Conservation (phyloP, 2,888 invertebrate genomes). For the Poecilus cupreus region DNA sequence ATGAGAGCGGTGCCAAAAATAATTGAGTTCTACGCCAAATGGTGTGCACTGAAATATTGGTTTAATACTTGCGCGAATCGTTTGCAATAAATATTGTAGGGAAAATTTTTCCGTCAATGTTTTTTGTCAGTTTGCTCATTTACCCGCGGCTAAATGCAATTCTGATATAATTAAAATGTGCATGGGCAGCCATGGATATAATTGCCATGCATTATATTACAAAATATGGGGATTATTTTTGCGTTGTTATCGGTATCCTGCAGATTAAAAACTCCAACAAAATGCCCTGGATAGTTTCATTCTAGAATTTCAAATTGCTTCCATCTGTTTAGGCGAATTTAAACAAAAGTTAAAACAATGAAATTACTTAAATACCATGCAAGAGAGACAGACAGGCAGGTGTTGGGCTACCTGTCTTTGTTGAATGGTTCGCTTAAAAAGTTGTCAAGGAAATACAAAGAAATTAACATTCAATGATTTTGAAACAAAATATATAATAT, state of each 20-base stretch:
- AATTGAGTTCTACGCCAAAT: conserved; percentile 52
- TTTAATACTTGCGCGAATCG: conserved; percentile 38
- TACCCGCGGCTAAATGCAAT: conserved; percentile 22
- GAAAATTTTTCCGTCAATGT: conserved; percentile 37
- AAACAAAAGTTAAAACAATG: too few species aligned
- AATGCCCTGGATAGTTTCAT: too few species aligned
- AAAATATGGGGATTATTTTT: conserved; percentile 8
- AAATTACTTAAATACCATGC: too few species aligned
- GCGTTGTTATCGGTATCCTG: background rate
- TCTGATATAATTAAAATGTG: conserved; percentile 45
- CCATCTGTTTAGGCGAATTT: too few species aligned
- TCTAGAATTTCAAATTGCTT: too few species aligned
- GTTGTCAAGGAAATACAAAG: too few species aligned
- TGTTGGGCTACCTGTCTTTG: too few species aligned
- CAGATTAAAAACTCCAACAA: background rate
- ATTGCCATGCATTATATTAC: conserved; percentile 27
- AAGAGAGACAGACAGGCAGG: too few species aligned
- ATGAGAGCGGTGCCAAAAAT: conserved; percentile 22
- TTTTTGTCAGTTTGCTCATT: conserved; percentile 29
- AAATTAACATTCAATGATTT: too few species aligned
- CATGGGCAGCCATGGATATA: conserved; percentile 24
- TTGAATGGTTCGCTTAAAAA: too few species aligned
- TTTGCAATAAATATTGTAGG: conserved; percentile 37
- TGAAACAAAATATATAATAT: too few species aligned
- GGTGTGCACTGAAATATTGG: conserved; percentile 35